Evolutionary conservation across 1,140 invertebrate species (phyloP).

Genomic region (Scaptomyza hsui): DNA sequence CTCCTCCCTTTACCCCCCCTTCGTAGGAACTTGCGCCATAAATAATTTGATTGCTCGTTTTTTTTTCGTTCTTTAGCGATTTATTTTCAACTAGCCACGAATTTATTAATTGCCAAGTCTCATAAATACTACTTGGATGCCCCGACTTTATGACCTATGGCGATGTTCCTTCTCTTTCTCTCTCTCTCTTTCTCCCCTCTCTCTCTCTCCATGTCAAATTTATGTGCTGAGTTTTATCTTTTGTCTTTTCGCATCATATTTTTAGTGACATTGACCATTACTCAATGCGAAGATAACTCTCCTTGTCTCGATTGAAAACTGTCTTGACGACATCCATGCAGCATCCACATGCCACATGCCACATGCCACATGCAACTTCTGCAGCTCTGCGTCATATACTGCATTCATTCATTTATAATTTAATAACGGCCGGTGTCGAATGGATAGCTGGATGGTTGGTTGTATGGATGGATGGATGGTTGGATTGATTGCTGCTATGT

Average conservation of each 20-base stretch:
- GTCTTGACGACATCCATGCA: conserved; percentile 55
- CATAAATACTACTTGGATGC: conserved; percentile 57
- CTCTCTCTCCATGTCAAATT: too few species aligned
- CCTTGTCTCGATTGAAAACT: conserved; percentile 9
- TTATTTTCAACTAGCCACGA: conserved; percentile 69
- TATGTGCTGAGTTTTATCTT: conserved; percentile 39
- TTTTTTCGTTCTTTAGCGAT: conserved; percentile 29
- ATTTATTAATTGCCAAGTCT: conserved; percentile 77
- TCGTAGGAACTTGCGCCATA: conserved; percentile 22
- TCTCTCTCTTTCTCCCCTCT: neutral
- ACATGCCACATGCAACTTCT: neutral
- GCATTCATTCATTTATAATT: conserved; percentile 84
- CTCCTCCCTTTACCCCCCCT: neutral
- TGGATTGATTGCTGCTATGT: conserved; percentile 2
- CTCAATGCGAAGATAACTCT: conserved; percentile 38
- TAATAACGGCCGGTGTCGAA: conserved; percentile 74
- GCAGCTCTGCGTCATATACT: conserved; percentile 64
- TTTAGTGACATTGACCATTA: conserved; percentile 65
- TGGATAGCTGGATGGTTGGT: conserved; percentile 24
- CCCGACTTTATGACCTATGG: conserved; percentile 78
- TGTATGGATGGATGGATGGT: conserved; percentile 16
- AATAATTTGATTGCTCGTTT: conserved; percentile 43
- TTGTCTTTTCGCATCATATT: conserved; percentile 63
- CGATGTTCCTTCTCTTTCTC: conserved; percentile 1
- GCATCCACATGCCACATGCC: conserved; percentile 28